Base-by-base conservation (phyloP, 2,113 vertebrate species). In the Melanerpes aurifrons region DNA sequence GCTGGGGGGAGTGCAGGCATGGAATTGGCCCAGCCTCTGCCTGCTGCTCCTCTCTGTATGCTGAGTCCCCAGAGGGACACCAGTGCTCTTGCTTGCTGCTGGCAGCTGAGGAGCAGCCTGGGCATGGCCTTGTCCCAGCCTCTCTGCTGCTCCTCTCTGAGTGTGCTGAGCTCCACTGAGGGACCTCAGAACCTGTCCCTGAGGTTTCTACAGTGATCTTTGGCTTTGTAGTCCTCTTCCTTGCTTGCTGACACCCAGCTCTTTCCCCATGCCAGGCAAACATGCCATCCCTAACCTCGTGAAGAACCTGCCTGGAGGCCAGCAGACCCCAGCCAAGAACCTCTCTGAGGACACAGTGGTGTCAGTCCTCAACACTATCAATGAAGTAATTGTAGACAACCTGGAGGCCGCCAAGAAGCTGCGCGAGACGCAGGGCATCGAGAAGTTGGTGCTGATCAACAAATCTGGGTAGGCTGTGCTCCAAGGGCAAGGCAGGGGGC, bases 371-470 rank as follows among this genome's bases (percentile, higher is more conserved):
- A 99, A 98, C 91, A 99, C 99, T 8, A 98, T 99, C 95, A 98
- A 98, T 1, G 99, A 99, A 85, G 98, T 99, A 35, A 98, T 99
- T 8, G 98, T 98, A 43, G 98, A 99, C 83, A 99, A 99, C 78
- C 92, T 99, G 28, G 99, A 99, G 59, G 98, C 98, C 1, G 99
- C 98, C 63, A 99, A 99, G 96, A 98, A 97, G 74, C 98, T 99
- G 84, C 98, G 98, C 40, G 98, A 98, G 94, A 98, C 98, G 0
- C 99, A 99, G 89, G 99, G 99, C 53, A 99, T 99, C 1, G 99
- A 99, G 97, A 99, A 98, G 79, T 95, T 99, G 78, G 99, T 99
- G 92, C 97, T 99, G 67, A 99, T 99, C 93, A 99, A 99, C 97
- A 99, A 99, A 75, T 98, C 99, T 22, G 98, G 98, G 99, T 99